Conservation (phyloP, 2,113 vertebrate genomes). For the Nothobranchius furzeri region DNA sequence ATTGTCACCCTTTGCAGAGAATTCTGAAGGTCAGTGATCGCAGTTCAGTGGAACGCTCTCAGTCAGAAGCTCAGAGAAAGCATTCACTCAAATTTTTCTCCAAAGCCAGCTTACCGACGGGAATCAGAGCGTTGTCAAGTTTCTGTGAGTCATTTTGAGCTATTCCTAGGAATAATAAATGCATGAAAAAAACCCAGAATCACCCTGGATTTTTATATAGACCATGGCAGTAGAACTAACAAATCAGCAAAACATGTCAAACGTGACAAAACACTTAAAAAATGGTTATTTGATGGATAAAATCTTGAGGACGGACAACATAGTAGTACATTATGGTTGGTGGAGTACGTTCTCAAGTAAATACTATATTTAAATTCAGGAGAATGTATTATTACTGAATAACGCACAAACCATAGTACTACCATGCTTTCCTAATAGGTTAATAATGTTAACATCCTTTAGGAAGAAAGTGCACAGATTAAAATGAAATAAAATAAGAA, state of each 20-base stretch:
- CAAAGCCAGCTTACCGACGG: conserved; percentile 88
- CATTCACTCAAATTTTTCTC: conserved; percentile 46
- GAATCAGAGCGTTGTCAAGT: conserved; percentile 96
- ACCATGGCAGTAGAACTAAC: conserved; percentile 92
- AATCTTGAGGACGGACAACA: conserved; percentile 77
- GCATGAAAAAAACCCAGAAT: conserved; percentile 96
- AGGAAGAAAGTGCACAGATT: conserved; percentile 94
- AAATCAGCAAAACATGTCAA: conserved; percentile 72
- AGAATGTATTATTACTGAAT: conserved; percentile 52
- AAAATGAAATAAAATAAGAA: conserved; percentile 64
- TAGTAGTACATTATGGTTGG: conserved; percentile 78
- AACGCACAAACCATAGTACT: conserved; percentile 82
- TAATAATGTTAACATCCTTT: conserved; percentile 84
- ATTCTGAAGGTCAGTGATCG: conserved; percentile 95
- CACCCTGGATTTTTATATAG: conserved; percentile 97
- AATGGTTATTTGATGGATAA: conserved; percentile 80
- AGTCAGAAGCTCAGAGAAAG: conserved; percentile 83
- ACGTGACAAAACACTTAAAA: conserved; percentile 80
- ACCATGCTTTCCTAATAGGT: conserved; percentile 80
- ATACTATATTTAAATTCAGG: conserved; percentile 65
- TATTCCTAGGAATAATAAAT: conserved; percentile 99
- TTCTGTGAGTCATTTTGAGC: conserved; percentile 95
- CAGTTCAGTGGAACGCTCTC: conserved; percentile 84
- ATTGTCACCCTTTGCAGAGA: conserved; percentile 91
- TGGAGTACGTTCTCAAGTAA: conserved; percentile 71